Conservation (phyloP, 1,140 invertebrate genomes). For the Dermatophagoides farinae region DNA sequence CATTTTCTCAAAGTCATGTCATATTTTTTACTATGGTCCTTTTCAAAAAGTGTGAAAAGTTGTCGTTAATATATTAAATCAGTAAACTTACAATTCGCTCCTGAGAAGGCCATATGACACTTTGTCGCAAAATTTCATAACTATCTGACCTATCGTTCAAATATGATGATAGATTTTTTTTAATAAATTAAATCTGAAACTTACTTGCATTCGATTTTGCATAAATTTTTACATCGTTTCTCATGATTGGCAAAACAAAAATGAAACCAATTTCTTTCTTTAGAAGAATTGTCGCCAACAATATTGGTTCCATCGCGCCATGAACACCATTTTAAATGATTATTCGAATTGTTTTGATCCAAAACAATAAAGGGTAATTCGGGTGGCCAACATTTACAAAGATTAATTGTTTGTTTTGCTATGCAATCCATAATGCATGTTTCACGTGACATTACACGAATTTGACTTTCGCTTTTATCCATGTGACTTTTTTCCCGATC, state of each 20-base stretch:
- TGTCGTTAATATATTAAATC: not conserved
- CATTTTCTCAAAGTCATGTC: constrained; percentile 1
- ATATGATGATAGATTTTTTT: not conserved
- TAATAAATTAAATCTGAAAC: not conserved
- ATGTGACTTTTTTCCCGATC: not conserved
- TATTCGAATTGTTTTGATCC: not conserved
- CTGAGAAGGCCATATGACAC: constrained; percentile 1
- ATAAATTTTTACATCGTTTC: not conserved
- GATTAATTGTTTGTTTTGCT: constrained; percentile 10
- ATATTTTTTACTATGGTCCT: not conserved
- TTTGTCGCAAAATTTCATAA: not conserved
- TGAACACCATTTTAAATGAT: constrained; percentile 6
- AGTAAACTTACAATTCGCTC: constrained; percentile 5
- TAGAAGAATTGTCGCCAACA: not conserved
- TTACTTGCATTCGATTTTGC: constrained; percentile 11
- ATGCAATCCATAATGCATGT: constrained; percentile 10
- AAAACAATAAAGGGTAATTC: constrained; percentile 12
- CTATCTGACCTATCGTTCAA: not conserved
- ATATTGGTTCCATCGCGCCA: constrained; percentile 1
- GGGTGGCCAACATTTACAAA: constrained; percentile 16
- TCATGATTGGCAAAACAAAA: constrained; percentile 7
- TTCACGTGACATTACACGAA: constrained; percentile 1
- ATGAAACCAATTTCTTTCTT: constrained; percentile 4
- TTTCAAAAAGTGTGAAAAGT: not conserved
- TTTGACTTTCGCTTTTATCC: constrained; percentile 10